A percentile compares a stretch with the other conserved stretches of the same genome.
Evolutionary conservation across 2,113 vertebrate species (phyloP).

Genomic region (Cygnus buccinator): DNA sequence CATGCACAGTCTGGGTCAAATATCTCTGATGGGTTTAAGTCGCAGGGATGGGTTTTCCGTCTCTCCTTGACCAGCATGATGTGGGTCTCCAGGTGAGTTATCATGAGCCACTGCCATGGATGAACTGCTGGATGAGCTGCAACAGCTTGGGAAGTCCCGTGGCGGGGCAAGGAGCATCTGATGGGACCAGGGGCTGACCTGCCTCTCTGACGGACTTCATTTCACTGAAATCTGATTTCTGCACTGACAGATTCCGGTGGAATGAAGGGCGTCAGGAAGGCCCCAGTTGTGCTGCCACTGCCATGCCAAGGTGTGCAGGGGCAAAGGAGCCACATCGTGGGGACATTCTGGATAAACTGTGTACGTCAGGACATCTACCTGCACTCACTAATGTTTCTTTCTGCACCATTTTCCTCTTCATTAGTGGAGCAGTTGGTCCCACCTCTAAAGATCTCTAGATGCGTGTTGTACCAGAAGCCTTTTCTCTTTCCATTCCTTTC

Average conservation of each 20-base stretch:
- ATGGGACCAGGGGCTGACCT: neutral
- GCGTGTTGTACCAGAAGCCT: neutral
- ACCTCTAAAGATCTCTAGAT: neutral
- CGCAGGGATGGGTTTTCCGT: accelerated
- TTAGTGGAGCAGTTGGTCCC: neutral
- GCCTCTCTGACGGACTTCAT: conserved; percentile 59
- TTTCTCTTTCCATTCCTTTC: neutral
- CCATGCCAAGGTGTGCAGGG: neutral
- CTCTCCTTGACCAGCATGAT: neutral
- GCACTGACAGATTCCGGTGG: conserved; percentile 61
- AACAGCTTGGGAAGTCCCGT: accelerated
- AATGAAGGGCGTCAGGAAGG: conserved; percentile 69
- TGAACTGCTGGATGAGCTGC: accelerated
- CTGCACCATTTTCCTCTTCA: neutral
- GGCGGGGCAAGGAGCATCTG: neutral
- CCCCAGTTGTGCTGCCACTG: neutral
- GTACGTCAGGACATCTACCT: neutral
- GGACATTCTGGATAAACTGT: neutral
- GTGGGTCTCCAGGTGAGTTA: neutral
- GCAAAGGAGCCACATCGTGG: accelerated
- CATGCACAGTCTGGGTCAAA: accelerated
- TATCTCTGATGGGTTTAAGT: neutral
- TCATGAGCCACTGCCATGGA: accelerated
- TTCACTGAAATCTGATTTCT: conserved; percentile 65
- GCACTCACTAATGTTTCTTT: neutral